Conservation (phyloP, 2,888 invertebrate genomes). For the Malthinus seriepunctatus region DNA sequence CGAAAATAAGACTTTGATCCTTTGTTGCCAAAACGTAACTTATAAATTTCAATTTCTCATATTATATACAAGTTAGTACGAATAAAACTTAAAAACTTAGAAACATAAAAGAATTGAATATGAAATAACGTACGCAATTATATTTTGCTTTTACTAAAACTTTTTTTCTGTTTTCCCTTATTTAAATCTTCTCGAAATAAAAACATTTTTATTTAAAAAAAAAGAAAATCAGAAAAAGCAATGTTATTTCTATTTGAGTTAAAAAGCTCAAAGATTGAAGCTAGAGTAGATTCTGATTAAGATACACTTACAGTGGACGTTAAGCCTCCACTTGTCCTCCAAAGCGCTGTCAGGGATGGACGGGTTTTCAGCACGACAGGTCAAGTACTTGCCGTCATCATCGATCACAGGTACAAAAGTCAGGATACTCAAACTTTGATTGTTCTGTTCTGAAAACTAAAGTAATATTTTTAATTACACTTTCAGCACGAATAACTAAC, state of each 20-base stretch:
- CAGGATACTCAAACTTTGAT: constrained; percentile 82
- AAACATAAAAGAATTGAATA: too few relatives aligned
- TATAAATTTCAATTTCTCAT: too few relatives aligned
- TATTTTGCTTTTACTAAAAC: background rate
- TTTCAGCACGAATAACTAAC: too few relatives aligned
- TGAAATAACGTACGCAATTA: background rate
- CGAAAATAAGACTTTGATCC: too few relatives aligned
- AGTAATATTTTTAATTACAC: constrained; percentile 34
- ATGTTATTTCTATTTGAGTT: constrained; percentile 4
- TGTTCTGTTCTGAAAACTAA: constrained; percentile 81
- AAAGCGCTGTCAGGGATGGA: constrained; percentile 79
- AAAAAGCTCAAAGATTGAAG: constrained; percentile 17
- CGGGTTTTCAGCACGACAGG: constrained; percentile 87
- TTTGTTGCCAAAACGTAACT: too few relatives aligned
- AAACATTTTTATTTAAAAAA: constrained; percentile 7
- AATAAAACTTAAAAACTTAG: too few relatives aligned
- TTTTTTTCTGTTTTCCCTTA: background rate
- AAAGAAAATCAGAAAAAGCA: background rate
- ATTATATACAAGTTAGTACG: too few relatives aligned
- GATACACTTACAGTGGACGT: constrained; percentile 80
- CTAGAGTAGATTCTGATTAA: constrained; percentile 23
- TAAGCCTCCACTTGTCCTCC: constrained; percentile 85
- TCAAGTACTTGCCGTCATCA: constrained; percentile 87
- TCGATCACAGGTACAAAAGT: constrained; percentile 82
- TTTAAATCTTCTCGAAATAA: constrained; percentile 7